Conservation (phyloP, 2,888 invertebrate genomes). For the Carcina quercana region DNA sequence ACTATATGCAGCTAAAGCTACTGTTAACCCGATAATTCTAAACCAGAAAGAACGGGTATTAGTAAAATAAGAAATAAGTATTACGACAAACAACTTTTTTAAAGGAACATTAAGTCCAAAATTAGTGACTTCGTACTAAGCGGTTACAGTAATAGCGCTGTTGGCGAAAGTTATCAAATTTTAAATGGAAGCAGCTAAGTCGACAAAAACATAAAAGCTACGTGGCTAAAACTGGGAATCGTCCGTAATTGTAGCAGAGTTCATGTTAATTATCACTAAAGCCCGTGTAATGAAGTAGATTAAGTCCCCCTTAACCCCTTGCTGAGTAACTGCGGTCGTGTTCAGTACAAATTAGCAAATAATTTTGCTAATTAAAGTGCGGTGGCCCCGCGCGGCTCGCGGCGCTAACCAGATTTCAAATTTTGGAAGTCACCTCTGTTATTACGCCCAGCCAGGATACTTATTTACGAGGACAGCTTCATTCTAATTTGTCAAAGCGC, state of each 20-base stretch:
- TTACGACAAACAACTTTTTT: no score
- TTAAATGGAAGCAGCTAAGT: conserved; percentile 4
- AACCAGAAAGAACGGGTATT: no score
- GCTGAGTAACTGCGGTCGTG: conserved; percentile 40
- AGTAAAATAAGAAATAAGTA: no score
- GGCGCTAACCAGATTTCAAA: no score
- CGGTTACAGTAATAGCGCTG: no score
- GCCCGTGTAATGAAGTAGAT: conserved; percentile 52
- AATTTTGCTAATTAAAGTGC: conserved; percentile 57
- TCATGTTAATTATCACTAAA: conserved; percentile 49
- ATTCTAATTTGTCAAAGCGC: no score
- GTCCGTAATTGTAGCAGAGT: conserved; percentile 30
- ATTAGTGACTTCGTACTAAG: no score
- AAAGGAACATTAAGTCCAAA: no score
- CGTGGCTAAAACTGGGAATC: conserved; percentile 23
- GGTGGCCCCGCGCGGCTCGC: conserved; percentile 32
- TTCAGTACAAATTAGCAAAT: conserved; percentile 59
- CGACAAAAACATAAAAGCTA: conserved; percentile 10
- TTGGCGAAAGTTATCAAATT: conserved; percentile 2
- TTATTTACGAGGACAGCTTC: no score
- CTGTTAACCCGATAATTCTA: conserved; percentile 6
- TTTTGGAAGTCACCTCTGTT: no score
- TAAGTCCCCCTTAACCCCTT: conserved; percentile 40
- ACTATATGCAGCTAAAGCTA: conserved; percentile 1
- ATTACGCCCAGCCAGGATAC: no score